These are phyloP conservation scores for Laterallus jamaicensis DNA, from an alignment of 2,113 vertebrate genomes.

Conservation along the genomic window DNA sequence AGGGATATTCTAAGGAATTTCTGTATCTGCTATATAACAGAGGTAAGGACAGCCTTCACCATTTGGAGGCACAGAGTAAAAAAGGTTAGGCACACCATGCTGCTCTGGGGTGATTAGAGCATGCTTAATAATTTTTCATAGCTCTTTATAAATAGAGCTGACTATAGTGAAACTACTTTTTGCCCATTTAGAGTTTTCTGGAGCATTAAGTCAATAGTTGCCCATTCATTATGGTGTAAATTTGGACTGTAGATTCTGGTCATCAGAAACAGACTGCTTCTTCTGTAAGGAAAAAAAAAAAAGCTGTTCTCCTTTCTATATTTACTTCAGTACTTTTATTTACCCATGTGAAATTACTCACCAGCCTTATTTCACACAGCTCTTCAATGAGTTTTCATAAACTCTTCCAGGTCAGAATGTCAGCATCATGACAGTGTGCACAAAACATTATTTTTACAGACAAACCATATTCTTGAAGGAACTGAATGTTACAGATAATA, in stretches of 20 bases:
- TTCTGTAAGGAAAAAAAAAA: neutral
- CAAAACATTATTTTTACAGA: neutral
- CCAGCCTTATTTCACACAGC: neutral
- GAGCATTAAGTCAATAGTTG: slow-evolving; percentile 1
- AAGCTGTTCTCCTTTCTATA: neutral
- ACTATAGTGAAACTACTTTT: neutral
- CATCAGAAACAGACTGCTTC: neutral
- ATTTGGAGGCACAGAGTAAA: neutral
- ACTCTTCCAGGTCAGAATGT: neutral
- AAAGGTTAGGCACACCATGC: neutral
- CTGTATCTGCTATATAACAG: neutral
- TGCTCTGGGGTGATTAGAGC: neutral
- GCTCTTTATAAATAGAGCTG: neutral
- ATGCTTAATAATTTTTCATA: neutral
- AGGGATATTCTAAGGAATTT: neutral
- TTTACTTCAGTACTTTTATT: neutral
- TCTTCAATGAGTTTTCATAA: neutral
- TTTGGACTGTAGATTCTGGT: neutral
- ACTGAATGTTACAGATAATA: neutral
- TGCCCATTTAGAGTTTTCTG: neutral
- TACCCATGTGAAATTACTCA: neutral
- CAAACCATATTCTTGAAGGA: slow-evolving; percentile 8
- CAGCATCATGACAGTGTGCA: neutral
- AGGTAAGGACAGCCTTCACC: neutral
- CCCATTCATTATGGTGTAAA: neutral